These are phyloP conservation scores for Himalopsyche tibetana DNA, from an alignment of 2,888 invertebrate species.

Conservation along the genomic window DNA sequence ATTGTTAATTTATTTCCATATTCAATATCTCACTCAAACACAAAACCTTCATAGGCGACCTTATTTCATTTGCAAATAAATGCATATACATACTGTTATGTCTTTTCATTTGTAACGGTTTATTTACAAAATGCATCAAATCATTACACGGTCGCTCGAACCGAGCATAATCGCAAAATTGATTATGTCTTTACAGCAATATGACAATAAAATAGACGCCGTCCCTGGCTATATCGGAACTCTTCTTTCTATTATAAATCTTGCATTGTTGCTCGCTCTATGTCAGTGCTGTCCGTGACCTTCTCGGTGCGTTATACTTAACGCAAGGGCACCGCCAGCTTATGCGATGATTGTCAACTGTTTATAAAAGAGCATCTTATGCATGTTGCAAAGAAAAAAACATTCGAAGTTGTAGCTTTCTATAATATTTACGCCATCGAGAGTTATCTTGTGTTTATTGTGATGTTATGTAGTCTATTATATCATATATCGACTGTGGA, in stretches of 20 bases:
- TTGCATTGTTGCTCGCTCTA: conserved; percentile 5
- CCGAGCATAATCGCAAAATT: not conserved
- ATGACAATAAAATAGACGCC: not conserved
- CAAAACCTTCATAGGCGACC: not conserved
- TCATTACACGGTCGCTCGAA: not conserved
- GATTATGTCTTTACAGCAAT: not conserved
- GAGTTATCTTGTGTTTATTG: no score
- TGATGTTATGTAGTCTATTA: no score
- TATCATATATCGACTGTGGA: no score
- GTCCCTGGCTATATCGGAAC: conserved; percentile 27
- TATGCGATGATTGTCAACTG: not conserved
- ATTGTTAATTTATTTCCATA: no score
- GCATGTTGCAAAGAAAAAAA: no score
- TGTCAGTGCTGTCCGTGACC: conserved; percentile 41
- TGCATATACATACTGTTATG: not conserved
- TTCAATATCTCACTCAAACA: not conserved
- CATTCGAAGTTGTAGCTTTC: no score
- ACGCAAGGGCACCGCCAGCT: conserved; percentile 41
- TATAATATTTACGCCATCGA: no score
- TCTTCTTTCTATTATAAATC: not conserved
- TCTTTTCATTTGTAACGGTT: not conserved
- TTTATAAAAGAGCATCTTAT: no score
- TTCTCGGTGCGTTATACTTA: conserved; percentile 44
- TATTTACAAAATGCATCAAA: not conserved
- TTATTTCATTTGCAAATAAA: not conserved